Conservation (phyloP, 2,113 vertebrate species). For the Oryzias javanicus region DNA sequence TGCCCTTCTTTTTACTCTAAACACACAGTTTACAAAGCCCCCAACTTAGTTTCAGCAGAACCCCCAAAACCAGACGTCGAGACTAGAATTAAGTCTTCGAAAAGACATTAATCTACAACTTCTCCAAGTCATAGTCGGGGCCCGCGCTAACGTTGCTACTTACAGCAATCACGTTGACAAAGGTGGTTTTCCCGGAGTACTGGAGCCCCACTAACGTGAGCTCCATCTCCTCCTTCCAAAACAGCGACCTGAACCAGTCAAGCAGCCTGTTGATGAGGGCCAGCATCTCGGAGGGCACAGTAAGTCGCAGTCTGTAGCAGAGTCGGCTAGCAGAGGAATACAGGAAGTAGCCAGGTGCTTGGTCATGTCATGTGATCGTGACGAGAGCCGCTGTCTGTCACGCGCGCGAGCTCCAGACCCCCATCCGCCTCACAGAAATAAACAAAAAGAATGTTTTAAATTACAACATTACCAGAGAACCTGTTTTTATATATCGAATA, state of each 20-base stretch:
- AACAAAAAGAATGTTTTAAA: too few relatives aligned
- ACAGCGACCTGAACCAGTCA: slow-evolving; percentile 86
- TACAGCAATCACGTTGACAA: slow-evolving; percentile 86
- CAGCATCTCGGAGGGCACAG: slow-evolving; percentile 75
- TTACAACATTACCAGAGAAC: too few relatives aligned
- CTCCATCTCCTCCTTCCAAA: slow-evolving; percentile 92
- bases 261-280: slow-evolving; percentile 83
- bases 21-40: too few relatives aligned
- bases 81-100: neutral
- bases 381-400: neutral
- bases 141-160: slow-evolving; percentile 52
- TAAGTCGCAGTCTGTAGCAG: slow-evolving; percentile 25
- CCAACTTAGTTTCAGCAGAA: neutral
- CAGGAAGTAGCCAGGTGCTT: slow-evolving; percentile 57
- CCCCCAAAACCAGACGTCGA: neutral
- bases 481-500: too few relatives aligned
- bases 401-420: neutral
- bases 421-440: too few relatives aligned
- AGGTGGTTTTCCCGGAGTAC: slow-evolving; percentile 89
- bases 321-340: slow-evolving; percentile 8
- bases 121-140: slow-evolving; percentile 38
- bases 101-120: neutral
- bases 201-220: slow-evolving; percentile 87
- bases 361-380: slow-evolving; percentile 59
- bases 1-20: neutral